Evolutionary conservation across 2,797 vertebrate species (phyloP).

Genomic region (Chloroceryle inda): DNA sequence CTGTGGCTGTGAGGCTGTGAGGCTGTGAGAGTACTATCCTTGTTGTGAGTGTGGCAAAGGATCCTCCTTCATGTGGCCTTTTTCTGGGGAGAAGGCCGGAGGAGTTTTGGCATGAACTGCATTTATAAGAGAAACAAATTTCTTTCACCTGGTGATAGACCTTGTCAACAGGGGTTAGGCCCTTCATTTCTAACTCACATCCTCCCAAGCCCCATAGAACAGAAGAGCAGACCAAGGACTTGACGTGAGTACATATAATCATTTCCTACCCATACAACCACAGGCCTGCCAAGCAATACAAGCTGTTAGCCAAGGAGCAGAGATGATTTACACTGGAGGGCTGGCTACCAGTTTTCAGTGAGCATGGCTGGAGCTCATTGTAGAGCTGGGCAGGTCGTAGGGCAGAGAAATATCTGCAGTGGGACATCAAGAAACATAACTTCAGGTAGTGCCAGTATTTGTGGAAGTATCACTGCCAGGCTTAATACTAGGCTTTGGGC

Average conservation of each 20-base stretch:
- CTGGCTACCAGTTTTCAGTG: neutral
- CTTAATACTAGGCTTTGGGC: neutral
- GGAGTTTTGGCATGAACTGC: neutral
- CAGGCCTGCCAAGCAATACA: neutral
- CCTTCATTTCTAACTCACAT: neutral
- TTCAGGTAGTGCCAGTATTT: neutral
- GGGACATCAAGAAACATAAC: neutral
- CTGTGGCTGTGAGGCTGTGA: rapidly evolving
- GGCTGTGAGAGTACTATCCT: rapidly evolving
- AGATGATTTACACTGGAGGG: neutral
- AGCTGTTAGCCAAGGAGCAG: neutral
- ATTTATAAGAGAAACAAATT: neutral
- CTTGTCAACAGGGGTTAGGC: neutral
- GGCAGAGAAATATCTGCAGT: neutral
- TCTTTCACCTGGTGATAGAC: neutral
- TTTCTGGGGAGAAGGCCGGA: neutral
- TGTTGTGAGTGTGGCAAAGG: neutral
- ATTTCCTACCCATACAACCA: neutral
- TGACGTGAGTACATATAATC: neutral
- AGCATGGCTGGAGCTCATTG: neutral
- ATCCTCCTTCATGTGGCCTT: neutral
- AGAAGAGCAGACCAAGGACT: neutral
- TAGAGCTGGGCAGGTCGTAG: neutral
- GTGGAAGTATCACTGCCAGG: neutral
- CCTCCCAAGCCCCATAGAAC: neutral